Evolutionary conservation across 2,113 vertebrate genomes (phyloP).

Genomic region (Cariama cristata): DNA sequence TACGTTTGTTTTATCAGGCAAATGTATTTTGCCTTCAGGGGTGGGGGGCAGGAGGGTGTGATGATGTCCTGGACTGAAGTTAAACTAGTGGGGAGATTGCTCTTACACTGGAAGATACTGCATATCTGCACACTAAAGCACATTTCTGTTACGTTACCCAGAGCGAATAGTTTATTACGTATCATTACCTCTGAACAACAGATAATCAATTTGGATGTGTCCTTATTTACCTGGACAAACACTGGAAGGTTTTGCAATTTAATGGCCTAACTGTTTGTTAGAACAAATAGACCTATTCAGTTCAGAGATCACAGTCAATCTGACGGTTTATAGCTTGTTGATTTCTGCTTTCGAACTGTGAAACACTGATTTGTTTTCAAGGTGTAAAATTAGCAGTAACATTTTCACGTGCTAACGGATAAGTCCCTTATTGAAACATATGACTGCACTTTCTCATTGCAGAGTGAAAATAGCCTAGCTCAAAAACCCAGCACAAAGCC

Average conservation of each 20-base stretch:
- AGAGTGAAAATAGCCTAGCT: conserved; percentile 20
- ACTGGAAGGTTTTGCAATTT: conserved; percentile 59
- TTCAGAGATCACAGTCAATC: conserved; percentile 39
- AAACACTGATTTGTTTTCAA: conserved; percentile 45
- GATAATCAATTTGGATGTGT: conserved; percentile 61
- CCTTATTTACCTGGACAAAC: conserved; percentile 69
- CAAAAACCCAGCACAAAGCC: conserved; percentile 20
- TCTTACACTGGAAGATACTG: background rate
- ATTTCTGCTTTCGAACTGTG: conserved; percentile 36
- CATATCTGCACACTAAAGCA: background rate
- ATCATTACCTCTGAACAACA: conserved; percentile 60
- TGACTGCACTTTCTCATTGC: background rate
- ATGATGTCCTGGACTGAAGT: background rate
- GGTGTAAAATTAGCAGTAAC: conserved; percentile 60
- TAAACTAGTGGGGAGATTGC: background rate
- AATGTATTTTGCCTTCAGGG: background rate
- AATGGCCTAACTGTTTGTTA: conserved; percentile 53
- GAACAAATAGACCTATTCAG: conserved; percentile 53
- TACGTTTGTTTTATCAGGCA: background rate
- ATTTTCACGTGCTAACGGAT: conserved; percentile 26
- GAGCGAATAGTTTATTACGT: conserved; percentile 52
- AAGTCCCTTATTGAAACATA: conserved; percentile 44
- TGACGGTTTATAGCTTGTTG: conserved; percentile 47
- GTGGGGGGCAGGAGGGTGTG: background rate
- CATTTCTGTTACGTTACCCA: conserved; percentile 49